Evolutionary conservation across 2,888 invertebrate species (phyloP).

Genomic region (Dorcus parallelipipedus): DNA sequence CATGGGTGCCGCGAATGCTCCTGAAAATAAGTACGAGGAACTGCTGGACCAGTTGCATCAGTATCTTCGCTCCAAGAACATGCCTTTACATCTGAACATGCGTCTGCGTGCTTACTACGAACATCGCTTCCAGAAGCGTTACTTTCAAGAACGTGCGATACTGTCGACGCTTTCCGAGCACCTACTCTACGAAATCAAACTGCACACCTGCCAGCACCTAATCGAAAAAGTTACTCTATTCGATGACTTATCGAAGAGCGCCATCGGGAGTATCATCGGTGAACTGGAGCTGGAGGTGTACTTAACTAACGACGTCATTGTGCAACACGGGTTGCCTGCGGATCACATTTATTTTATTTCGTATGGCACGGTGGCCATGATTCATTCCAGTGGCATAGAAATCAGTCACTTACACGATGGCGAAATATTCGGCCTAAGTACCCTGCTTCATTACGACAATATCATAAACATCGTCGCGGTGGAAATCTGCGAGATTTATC

Average conservation of each 20-base stretch:
- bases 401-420: constrained; percentile 55
- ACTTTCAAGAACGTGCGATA: constrained; percentile 47
- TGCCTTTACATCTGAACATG: constrained; percentile 42
- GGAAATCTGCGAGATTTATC: constrained; percentile 41
- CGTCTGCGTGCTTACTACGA: constrained; percentile 45
- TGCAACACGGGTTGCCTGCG: constrained; percentile 42
- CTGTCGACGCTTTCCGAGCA: constrained; percentile 40
- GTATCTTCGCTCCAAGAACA: constrained; percentile 45
- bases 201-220: constrained; percentile 55
- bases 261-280: constrained; percentile 53
- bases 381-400: constrained; percentile 50
- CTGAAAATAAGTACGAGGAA: constrained; percentile 46
- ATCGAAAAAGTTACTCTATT: constrained; percentile 56
- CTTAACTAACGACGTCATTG: constrained; percentile 50
- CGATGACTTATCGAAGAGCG: constrained; percentile 47
- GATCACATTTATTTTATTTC: constrained; percentile 54
- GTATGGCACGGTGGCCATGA: constrained; percentile 51
- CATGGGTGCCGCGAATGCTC: constrained; percentile 31
- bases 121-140: constrained; percentile 45
- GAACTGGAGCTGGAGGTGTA: constrained; percentile 55
- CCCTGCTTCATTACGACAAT: constrained; percentile 28
- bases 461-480: constrained; percentile 31
- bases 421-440: constrained; percentile 45
- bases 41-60: constrained; percentile 46
- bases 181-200: constrained; percentile 51